Percentiles rank a stretch among this genome's conserved stretches.
Evolutionary conservation across 2,113 vertebrate species (phyloP).

Genomic region (Tachycineta bicolor): DNA sequence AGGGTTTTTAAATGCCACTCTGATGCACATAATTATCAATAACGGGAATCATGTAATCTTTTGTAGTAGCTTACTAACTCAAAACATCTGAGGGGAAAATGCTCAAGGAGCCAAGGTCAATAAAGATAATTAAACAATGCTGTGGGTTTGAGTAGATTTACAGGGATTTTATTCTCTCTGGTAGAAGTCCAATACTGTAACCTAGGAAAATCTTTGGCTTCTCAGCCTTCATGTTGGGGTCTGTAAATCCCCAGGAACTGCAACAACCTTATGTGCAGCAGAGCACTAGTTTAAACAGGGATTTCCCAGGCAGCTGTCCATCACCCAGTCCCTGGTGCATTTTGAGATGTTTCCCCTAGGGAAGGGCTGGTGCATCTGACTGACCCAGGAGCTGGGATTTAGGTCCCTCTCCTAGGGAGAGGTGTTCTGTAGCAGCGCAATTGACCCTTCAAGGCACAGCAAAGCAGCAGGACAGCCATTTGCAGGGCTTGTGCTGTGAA

Average conservation of each 20-base stretch:
- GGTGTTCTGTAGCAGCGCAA: neutral
- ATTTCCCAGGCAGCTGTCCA: neutral
- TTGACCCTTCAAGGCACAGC: neutral
- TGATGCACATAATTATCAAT: neutral
- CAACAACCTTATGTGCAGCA: accelerated
- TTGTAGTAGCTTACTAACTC: neutral
- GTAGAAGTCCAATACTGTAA: neutral
- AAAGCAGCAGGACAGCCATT: neutral
- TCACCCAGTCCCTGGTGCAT: accelerated
- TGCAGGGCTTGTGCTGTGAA: neutral
- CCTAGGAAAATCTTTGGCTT: neutral
- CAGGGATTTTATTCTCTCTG: neutral
- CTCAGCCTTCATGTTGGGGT: neutral
- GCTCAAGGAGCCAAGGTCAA: neutral
- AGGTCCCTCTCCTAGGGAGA: neutral
- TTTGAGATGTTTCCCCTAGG: accelerated
- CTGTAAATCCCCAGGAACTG: neutral
- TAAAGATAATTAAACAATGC: neutral
- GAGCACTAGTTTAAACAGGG: neutral
- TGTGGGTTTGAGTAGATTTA: neutral
- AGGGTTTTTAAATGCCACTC: neutral
- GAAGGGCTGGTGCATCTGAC: neutral
- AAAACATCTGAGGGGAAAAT: neutral
- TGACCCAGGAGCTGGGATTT: neutral
- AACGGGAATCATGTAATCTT: neutral